Evolutionary conservation across 2,888 invertebrate genomes (phyloP), one percentile per base, ranked within the genome.

Genomic region (Lepidocyrtoides sp.): DNA sequence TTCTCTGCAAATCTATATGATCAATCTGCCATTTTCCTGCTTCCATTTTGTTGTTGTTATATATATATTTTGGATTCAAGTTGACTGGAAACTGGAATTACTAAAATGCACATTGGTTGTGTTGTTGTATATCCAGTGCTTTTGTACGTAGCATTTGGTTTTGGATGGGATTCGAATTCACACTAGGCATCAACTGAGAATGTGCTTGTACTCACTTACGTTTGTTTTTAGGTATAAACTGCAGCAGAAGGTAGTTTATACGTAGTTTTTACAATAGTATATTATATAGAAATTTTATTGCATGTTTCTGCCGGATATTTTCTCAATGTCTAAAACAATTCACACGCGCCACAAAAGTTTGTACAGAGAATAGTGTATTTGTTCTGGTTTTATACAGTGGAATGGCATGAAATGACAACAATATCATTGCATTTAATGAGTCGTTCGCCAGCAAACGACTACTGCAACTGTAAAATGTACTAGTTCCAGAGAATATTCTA

Each of bases 371-470:
- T 36, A 2, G 7, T 69, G 41, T 36, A 44, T 36, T 41, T 44
- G 1, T 10, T 12, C 0, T 23, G 5, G 14, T 17, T 41, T 75
- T 75, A 51, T 29, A 75, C 29, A 51, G 48, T 32, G 32, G 4
- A 72, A 82, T 8, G 41, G 72, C 69, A 82, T 72, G 82, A 82
- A 87, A 77, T 48, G 12, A 17, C 51, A 79, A 79, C 54, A 75
- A 29, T 77, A 84, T 77, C 63, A 60, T 82, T 48, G 75, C 44
- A 60, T 26, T 84, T 79, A 90, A 90, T 85, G 90, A 90, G 85
- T 90, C 84, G 85, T 90, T 90, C 69, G 90, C 85, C 79, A 84
- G 90, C 90, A 79, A 90, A 90, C 79, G 90, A 89, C 79, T 79
- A 77, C 54, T 79, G 77, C 69, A 85, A 69, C 5, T 57, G 20